Evolutionary conservation across 1,140 invertebrate species (phyloP).

Genomic region (Mercenaria mercenaria): DNA sequence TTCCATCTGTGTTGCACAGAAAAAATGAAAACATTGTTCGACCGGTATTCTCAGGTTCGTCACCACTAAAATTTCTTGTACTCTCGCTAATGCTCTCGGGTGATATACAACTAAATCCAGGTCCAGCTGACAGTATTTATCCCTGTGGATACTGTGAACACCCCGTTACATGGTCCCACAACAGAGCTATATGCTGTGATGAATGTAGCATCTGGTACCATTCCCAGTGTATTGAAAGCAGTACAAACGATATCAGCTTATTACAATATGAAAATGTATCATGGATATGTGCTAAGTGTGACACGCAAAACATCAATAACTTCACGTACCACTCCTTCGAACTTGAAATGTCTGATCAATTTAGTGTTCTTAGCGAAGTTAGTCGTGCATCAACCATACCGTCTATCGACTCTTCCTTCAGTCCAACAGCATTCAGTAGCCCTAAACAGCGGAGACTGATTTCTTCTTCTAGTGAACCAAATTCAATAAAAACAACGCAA

Average conservation of each 20-base stretch:
- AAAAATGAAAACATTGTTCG: too few relatives aligned
- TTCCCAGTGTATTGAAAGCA: conserved; percentile 35
- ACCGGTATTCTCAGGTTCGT: too few relatives aligned
- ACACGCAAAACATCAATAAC: not conserved
- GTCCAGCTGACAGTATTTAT: not conserved
- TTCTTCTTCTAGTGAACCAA: too few relatives aligned
- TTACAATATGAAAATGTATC: conserved; percentile 35
- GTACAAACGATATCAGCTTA: conserved; percentile 18
- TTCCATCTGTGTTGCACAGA: too few relatives aligned
- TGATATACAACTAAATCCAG: conserved; percentile 15
- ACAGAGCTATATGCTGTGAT: conserved; percentile 7
- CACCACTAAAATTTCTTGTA: not conserved
- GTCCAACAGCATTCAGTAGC: too few relatives aligned
- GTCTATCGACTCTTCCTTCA: too few relatives aligned
- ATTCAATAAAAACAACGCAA: too few relatives aligned
- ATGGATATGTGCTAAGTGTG: conserved; percentile 54
- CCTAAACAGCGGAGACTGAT: too few relatives aligned
- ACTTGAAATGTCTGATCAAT: not conserved
- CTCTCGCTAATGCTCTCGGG: not conserved
- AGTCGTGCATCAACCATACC: too few relatives aligned
- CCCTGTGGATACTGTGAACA: not conserved
- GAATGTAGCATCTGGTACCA: conserved; percentile 51
- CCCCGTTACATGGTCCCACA: not conserved
- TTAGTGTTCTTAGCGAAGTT: too few relatives aligned
- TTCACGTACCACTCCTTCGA: not conserved